Conservation (phyloP, 2,113 vertebrate species). For the Colaptes auratus region DNA sequence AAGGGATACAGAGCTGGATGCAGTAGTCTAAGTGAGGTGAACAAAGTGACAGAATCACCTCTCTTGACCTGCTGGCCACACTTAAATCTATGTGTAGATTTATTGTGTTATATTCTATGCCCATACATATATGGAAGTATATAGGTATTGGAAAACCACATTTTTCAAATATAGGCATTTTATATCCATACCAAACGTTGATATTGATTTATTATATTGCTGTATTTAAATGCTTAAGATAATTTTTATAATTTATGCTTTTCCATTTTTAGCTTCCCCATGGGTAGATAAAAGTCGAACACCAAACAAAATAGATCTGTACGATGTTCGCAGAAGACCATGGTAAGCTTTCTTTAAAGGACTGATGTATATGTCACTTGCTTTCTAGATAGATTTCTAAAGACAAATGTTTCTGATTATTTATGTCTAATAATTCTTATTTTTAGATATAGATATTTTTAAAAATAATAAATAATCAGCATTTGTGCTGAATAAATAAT, state of each 20-base stretch:
- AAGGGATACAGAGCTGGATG: too few relatives aligned
- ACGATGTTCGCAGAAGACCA: constrained; percentile 95
- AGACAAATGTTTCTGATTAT: fast-evolving
- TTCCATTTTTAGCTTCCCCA: constrained; percentile 84
- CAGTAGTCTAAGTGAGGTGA: too few relatives aligned
- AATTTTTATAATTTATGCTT: neutral
- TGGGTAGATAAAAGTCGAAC: constrained; percentile 95
- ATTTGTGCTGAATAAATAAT: neutral
- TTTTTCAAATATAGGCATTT: neutral
- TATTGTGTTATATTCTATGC: neutral
- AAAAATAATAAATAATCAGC: neutral
- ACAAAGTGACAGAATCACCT: too few relatives aligned
- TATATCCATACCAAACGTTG: neutral
- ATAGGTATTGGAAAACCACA: neutral
- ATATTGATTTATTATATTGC: neutral
- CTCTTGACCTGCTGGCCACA: too few relatives aligned
- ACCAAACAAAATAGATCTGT: constrained; percentile 94
- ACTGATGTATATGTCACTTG: neutral
- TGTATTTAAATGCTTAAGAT: neutral
- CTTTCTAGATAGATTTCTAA: neutral
- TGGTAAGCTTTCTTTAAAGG: constrained; percentile 80
- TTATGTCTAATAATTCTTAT: neutral
- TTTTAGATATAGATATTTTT: neutral
- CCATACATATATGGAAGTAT: neutral
- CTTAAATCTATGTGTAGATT: neutral